phyloP scores from a whole-genome alignment of 2,113 vertebrate genomes.

The Rana temporaria region DNA sequence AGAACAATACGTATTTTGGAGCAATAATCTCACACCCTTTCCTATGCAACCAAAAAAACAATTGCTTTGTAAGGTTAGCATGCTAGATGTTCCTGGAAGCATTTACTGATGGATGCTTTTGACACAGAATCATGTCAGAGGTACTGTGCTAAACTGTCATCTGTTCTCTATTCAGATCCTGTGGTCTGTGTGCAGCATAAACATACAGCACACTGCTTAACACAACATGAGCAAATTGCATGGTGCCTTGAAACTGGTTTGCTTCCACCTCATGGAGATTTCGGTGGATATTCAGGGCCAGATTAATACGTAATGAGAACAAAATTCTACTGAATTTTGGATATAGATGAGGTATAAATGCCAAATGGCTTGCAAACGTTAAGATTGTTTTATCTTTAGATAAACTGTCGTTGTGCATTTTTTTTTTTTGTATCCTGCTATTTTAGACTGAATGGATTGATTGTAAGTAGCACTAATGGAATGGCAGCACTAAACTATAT shows the following conservation, averaged over 20 bases:
- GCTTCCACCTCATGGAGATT: conserved; percentile 37
- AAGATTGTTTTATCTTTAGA: conserved; percentile 14
- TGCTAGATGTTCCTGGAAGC: conserved; percentile 27
- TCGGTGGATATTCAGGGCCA: conserved; percentile 29
- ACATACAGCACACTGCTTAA: conserved; percentile 50
- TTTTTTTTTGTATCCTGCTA: neutral
- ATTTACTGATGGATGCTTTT: conserved; percentile 35
- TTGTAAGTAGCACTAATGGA: neutral
- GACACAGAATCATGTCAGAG: conserved; percentile 51
- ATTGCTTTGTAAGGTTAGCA: conserved; percentile 1
- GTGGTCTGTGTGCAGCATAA: conserved; percentile 42
- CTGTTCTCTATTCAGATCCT: conserved; percentile 45
- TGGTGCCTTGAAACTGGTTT: conserved; percentile 38
- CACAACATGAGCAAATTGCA: conserved; percentile 30
- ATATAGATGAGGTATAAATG: conserved; percentile 19
- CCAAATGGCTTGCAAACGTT: conserved; percentile 13
- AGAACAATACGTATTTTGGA: conserved; percentile 12
- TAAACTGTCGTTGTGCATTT: neutral
- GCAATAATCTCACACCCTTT: conserved; percentile 20
- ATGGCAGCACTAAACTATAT: neutral
- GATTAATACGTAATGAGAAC: conserved; percentile 13
- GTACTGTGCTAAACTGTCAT: conserved; percentile 48
- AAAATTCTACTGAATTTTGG: conserved; percentile 38
- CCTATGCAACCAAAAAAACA: neutral
- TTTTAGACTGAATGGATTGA: neutral